A percentile compares a stretch with the other conserved stretches of the same genome.
Conservation (phyloP, 2,113 vertebrate species). For the Pomatostomus ruficeps region DNA sequence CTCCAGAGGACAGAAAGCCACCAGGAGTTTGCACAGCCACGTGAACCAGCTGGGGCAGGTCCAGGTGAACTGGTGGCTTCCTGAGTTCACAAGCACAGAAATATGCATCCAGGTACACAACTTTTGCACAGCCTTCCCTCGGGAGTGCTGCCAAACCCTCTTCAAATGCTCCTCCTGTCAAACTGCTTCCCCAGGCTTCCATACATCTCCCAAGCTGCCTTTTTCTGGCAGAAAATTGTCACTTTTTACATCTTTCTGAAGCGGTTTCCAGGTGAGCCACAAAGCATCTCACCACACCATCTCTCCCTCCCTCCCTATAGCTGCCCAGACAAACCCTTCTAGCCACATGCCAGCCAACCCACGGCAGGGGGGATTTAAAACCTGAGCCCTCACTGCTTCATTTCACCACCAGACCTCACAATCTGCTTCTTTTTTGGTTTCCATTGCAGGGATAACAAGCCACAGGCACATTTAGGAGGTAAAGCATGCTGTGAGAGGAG, state of each 20-base stretch:
- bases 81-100: neutral
- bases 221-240: neutral
- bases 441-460: neutral
- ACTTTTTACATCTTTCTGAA: neutral
- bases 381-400: neutral
- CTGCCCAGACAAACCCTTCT: neutral
- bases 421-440: neutral
- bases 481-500: neutral
- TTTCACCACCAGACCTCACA: neutral
- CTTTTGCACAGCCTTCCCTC: neutral
- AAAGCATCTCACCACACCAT: neutral
- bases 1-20: neutral
- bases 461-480: neutral
- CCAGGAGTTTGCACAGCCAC: neutral
- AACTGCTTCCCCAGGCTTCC: accelerated
- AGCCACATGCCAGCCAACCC: neutral
- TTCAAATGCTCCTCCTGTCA: neutral
- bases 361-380: accelerated
- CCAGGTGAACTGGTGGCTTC: accelerated
- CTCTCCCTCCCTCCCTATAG: too few species aligned
- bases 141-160: neutral
- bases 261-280: neutral
- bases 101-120: neutral
- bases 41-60: neutral
- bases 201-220: neutral